Conservation (phyloP, 2,888 invertebrate species). For the Sinodicranocentrus sp. region DNA sequence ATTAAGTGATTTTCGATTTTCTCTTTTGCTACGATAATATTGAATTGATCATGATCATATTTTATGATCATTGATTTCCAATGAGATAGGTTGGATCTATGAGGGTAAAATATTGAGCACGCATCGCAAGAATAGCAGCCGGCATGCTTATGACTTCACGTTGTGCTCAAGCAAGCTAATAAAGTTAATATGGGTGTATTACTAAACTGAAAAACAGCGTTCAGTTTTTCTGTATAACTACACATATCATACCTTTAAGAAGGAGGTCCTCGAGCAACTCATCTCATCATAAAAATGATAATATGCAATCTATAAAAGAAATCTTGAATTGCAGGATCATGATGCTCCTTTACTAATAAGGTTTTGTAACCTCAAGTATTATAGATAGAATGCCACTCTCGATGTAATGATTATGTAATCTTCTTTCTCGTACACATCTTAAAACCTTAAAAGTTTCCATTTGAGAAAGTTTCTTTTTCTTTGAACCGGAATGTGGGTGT, state of each 20-base stretch:
- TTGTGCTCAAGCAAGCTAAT: conserved; percentile 46
- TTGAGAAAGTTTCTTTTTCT: too few relatives aligned
- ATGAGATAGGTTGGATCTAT: conserved; percentile 38
- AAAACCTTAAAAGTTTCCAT: neutral
- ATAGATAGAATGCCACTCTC: too few relatives aligned
- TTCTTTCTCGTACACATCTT: too few relatives aligned
- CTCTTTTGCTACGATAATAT: conserved; percentile 17
- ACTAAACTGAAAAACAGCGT: neutral
- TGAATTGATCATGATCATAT: conserved; percentile 28
- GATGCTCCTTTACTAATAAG: conserved; percentile 17
- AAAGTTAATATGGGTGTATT: conserved; percentile 46
- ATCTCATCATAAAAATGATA: conserved; percentile 33
- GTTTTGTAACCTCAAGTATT: too few relatives aligned
- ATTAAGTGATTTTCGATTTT: conserved; percentile 58
- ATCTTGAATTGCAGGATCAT: conserved; percentile 27
- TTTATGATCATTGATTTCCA: conserved; percentile 30
- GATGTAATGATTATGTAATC: neutral
- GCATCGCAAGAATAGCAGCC: conserved; percentile 56
- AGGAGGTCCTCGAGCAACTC: conserved; percentile 38
- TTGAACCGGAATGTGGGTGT: conserved; percentile 40
- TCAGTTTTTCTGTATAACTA: neutral
- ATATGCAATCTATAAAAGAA: conserved; percentile 27
- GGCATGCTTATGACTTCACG: conserved; percentile 54
- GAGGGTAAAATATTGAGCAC: conserved; percentile 58
- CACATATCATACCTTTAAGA: too few relatives aligned